Conservation (phyloP, 2,113 vertebrate genomes). For the Phocoena sinus region DNA sequence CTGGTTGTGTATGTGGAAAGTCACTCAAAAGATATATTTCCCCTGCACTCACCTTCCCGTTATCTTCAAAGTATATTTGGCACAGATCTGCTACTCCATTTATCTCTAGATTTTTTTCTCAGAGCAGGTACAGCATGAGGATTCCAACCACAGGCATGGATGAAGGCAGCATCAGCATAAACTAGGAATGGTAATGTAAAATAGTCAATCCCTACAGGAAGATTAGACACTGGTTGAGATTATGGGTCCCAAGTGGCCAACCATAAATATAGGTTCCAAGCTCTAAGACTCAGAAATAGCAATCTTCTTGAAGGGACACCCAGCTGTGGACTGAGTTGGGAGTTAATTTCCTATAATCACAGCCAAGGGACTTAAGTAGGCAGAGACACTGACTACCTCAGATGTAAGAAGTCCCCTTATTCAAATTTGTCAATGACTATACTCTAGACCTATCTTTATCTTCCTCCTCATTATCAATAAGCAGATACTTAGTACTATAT, state of each 20-base stretch:
- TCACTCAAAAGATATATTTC: background rate
- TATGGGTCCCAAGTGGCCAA: background rate
- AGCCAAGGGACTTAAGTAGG: background rate
- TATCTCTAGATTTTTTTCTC: constrained; percentile 76
- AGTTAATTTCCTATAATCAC: background rate
- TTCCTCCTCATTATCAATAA: background rate
- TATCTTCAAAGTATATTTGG: constrained; percentile 86
- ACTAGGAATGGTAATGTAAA: constrained; percentile 91
- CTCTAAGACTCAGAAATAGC: background rate
- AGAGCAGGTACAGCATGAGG: constrained; percentile 83
- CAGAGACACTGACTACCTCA: background rate
- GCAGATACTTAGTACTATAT: background rate
- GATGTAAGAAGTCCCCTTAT: background rate
- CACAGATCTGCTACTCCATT: constrained; percentile 84
- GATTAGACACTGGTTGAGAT: background rate
- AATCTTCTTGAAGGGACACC: background rate
- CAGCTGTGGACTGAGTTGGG: background rate
- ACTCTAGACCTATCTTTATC: background rate
- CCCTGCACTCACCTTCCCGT: constrained; percentile 69
- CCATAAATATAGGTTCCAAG: background rate
- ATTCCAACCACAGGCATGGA: constrained; percentile 91
- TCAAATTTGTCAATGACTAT: background rate
- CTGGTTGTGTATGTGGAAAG: background rate
- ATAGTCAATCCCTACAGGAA: constrained; percentile 86
- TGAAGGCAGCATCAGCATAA: constrained; percentile 80